Base-by-base conservation (phyloP, 2,797 vertebrate genomes). In the Potorous gilbertii region DNA sequence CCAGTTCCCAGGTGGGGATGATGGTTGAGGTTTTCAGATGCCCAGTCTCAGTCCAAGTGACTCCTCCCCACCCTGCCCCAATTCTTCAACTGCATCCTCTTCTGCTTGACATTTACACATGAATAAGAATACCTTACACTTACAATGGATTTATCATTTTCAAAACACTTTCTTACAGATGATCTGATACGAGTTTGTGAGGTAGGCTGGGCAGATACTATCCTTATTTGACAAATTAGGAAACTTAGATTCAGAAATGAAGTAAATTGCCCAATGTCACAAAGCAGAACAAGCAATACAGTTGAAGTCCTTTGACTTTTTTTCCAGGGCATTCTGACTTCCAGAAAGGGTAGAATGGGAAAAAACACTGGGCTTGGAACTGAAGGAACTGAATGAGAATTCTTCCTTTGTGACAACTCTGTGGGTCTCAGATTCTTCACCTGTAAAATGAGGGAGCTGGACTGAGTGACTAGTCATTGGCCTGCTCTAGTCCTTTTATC, bases 141-240 rank as follows among this genome's bases (percentile, higher is more conserved):
- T 92, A 55, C 1, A 92, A 55, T 62, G 2, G 9, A 5, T 54
- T 87, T 52, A 5, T 9, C 24, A 55, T 90, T 5, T 40, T 55
- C 29, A 40, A 92, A 59, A 62, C 52, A 57, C 52, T 62, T 81
- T 40, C 21, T 46, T 5, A 90, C 8, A 59, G 55, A 74, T 93
- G 55, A 87, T 31, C 34, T 54, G 91, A 27, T 16, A 96, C 57
- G 54, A 92, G 24, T n/a, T 93, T 90, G 12, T 54, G 46, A 95
- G 66, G 62, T 54, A 62, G 28, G 56, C 92, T 52, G 31, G 66
- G 93, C 54, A 46, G n/a, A 34, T 56, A 57, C 46, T 28, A 56
- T 52, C 56, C 92, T 74, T 50, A 93, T 31, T 91, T 94, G 87
- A 92, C 92, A 40, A 46, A 14, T 52, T 55, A 90, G 93, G 95